Conservation (phyloP, 1,140 invertebrate genomes). For the Drosophila ogumai region DNA sequence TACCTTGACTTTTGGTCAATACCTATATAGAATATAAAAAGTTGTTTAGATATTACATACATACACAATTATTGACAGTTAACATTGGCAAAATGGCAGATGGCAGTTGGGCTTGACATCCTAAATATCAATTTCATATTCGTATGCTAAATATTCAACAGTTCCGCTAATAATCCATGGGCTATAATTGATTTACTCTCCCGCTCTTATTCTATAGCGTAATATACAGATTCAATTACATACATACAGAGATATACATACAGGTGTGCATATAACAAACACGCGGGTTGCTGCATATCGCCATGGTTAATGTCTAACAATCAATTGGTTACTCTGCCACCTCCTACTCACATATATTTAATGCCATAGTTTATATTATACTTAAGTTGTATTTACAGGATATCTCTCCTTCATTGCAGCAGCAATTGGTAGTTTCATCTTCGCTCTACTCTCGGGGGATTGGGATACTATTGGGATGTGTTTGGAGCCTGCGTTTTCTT, state of each 20-base stretch:
- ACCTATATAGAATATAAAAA: constrained; percentile 20
- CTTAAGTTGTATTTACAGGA: constrained; percentile 28
- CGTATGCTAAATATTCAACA: constrained; percentile 41
- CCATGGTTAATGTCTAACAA: constrained; percentile 29
- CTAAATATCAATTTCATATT: constrained; percentile 36
- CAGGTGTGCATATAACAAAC: constrained; percentile 51
- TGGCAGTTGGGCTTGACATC: constrained; percentile 51
- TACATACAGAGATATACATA: constrained; percentile 65
- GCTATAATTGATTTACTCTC: constrained; percentile 43
- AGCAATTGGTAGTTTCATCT: constrained; percentile 10
- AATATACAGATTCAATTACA: constrained; percentile 64
- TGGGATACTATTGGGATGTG: constrained; percentile 1
- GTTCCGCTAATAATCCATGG: constrained; percentile 37
- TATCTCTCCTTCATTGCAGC: constrained; percentile 8
- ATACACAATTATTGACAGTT: constrained; percentile 66
- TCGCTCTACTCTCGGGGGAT: constrained; percentile 5
- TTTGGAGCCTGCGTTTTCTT: constrained; percentile 74
- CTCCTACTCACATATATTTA: constrained; percentile 21
- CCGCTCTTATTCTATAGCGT: constrained; percentile 5
- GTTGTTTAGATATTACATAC: constrained; percentile 52
- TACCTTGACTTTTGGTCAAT: constrained; percentile 30
- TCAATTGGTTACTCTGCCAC: constrained; percentile 24
- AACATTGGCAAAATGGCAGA: constrained; percentile 73
- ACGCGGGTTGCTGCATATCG: constrained; percentile 28
- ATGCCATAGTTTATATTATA: constrained; percentile 21